A percentile compares a stretch with the other conserved stretches of the same genome.
phyloP scores from a whole-genome alignment of 2,797 vertebrate species.

The Anisognathus igniventris region DNA sequence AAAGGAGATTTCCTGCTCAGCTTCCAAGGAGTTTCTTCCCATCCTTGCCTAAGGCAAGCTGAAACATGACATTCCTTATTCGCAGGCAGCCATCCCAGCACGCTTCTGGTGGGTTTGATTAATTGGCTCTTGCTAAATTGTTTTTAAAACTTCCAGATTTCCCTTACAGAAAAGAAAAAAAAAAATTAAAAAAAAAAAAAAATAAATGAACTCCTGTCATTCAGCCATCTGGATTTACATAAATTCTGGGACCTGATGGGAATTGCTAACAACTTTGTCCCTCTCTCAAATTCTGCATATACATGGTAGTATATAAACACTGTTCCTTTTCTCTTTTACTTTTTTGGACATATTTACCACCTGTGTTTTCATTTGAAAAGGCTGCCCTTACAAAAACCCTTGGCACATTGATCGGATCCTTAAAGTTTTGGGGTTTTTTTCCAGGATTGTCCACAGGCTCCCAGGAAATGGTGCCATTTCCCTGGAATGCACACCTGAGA shows the following conservation, averaged over 20 bases:
- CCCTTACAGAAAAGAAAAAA: background rate
- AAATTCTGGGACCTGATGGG: background rate
- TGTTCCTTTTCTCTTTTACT: background rate
- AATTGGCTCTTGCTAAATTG: background rate
- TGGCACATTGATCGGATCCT: background rate
- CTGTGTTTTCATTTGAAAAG: background rate
- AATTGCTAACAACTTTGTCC: background rate
- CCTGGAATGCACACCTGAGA: background rate
- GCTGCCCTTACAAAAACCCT: background rate
- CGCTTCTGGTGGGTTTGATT: constrained; percentile 3
- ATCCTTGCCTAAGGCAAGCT: background rate
- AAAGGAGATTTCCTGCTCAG: background rate
- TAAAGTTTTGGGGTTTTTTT: background rate
- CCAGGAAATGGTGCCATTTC: background rate
- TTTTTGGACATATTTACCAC: background rate
- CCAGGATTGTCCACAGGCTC: background rate
- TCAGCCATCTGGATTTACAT: constrained; percentile 45
- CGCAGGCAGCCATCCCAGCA: background rate
- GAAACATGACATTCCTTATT: background rate
- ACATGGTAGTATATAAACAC: background rate
- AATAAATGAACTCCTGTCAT: background rate
- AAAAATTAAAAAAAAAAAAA: background rate
- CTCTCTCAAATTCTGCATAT: background rate
- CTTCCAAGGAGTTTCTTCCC: background rate
- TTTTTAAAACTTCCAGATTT: constrained; percentile 48